Conservation (phyloP, 1,140 invertebrate species). For the Drosophila mayri region DNA sequence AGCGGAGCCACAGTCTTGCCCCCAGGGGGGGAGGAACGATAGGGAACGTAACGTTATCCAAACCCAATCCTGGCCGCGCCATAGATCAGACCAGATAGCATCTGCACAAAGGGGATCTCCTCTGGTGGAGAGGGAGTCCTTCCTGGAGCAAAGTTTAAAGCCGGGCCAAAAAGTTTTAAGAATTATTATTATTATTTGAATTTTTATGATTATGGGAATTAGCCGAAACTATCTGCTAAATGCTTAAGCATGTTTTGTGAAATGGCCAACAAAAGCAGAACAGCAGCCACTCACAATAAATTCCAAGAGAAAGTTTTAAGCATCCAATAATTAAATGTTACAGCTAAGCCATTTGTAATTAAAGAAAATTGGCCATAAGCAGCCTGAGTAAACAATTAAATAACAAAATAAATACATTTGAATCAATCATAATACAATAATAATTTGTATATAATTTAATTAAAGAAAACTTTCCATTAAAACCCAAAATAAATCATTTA, state of each 20-base stretch:
- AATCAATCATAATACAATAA: too few relatives aligned
- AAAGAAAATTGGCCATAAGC: not conserved
- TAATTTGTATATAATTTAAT: not conserved
- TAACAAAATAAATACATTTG: too few relatives aligned
- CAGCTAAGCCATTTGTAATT: not conserved
- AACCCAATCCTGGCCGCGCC: conserved; percentile 19
- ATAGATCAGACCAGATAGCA: conserved; percentile 63
- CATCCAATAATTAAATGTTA: not conserved
- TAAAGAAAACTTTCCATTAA: not conserved
- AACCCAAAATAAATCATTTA: too few relatives aligned
- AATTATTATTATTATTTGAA: conserved; percentile 42
- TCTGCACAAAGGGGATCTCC: conserved; percentile 20
- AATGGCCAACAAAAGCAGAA: not conserved
- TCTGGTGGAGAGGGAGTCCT: too few relatives aligned
- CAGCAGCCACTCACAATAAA: not conserved
- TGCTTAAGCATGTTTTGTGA: conserved; percentile 10
- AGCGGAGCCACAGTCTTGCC: conserved; percentile 9
- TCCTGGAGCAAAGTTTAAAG: conserved; percentile 3
- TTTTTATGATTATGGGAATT: conserved; percentile 37
- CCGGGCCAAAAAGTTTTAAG: conserved; percentile 30
- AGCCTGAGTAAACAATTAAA: too few relatives aligned
- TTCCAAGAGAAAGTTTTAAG: not conserved
- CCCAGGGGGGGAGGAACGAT: not conserved
- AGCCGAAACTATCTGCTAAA: conserved; percentile 45
- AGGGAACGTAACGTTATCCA: conserved; percentile 1